Evolutionary conservation across 92 coral and sea anemone species (phyloP).

Genomic region (Epizoanthus fatuus): DNA sequence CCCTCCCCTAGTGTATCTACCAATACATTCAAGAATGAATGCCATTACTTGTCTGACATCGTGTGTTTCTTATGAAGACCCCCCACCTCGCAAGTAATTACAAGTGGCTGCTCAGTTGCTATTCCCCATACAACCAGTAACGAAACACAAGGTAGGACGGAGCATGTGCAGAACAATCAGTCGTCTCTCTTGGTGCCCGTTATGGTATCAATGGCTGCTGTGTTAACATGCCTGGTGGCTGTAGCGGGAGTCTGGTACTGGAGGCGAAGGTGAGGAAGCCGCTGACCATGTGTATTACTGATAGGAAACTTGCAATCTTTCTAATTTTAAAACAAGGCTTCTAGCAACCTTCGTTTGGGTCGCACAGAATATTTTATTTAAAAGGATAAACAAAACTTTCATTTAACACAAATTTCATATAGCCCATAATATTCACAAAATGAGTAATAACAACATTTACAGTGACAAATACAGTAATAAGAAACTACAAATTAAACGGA

Average conservation of each 20-base stretch:
- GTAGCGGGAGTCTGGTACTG: constrained; percentile 3
- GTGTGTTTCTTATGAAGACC: neutral
- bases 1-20: too few species aligned
- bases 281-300: neutral
- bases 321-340: neutral
- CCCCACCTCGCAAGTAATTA: constrained; percentile 1
- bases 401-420: too few species aligned
- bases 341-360: neutral
- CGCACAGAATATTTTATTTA: too few species aligned
- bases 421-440: too few species aligned
- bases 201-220: constrained; percentile 16
- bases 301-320: neutral
- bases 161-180: constrained; percentile 35
- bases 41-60: neutral
- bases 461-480: neutral
- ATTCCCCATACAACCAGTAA: neutral
- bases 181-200: neutral
- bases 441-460: neutral
- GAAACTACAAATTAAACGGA: too few species aligned
- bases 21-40: too few species aligned
- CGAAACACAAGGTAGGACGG: constrained; percentile 5
- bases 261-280: constrained; percentile 29
- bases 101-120: neutral
- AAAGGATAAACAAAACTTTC: too few species aligned
- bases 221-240: neutral